Evolutionary conservation across 2,797 vertebrate genomes (phyloP), one percentile per base, ranked within the genome.

Genomic region (Diceros bicornis): DNA sequence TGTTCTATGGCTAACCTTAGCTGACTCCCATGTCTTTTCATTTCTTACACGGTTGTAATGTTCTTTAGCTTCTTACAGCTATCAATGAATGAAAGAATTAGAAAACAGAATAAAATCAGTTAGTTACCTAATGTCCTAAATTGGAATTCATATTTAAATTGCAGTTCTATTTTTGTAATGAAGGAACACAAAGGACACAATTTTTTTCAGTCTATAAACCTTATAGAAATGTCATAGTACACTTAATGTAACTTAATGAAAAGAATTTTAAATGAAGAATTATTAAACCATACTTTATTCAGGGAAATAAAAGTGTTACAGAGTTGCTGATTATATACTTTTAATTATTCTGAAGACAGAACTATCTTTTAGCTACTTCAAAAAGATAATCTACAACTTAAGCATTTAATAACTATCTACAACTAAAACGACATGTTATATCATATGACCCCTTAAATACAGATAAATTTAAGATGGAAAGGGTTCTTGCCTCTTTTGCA

Each of bases 111-210:
- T 55, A 84, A 92, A 94, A 79, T 81, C 50, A 92, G 44, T 89
- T 94, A 95, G 93, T 96, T 87, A 95, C 52, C 37, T 87, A 92
- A 89, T 72, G 25, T 64, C 86, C 75, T 47, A 93, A 84, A 69
- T 61, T 93, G 44, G 32, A 95, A 96, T 90, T 94, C 59, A 95
- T 93, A 41, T 92, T 96, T 95, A 79, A 96, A 64, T 92, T 89
- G 21, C 21, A 47, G 12, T 84, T 93, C 59, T 94, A 69, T 94
- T 95, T 96, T 97, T 79, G 9, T 21, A 83, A 75, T 41, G 68
- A 95, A 82, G 4, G 9, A 89, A 72, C 37, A 29, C 25, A 72
- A 89, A 68, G 6, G 5, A 37, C 61, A 32, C 6, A 52, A 23
- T 32, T 77, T 61, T 41, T 72, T 89, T 18, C 18, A 55, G 83